A percentile compares a stretch with the other conserved stretches of the same genome.
phyloP scores from a whole-genome alignment of 1,140 invertebrate species.

The Lepidurus apus region DNA sequence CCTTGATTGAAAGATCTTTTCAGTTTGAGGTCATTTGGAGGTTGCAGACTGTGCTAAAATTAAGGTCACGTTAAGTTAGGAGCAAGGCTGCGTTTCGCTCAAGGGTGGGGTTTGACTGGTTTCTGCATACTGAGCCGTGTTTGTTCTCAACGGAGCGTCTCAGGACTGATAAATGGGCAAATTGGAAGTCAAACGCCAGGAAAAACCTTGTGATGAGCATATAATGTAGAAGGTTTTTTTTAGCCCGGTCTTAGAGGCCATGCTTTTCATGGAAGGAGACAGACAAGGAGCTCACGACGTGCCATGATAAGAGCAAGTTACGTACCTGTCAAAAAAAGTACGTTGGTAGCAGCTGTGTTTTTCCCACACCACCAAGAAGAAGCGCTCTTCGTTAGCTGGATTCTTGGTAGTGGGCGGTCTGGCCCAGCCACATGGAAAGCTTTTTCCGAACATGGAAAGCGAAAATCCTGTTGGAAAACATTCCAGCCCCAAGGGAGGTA shows the following conservation, averaged over 20 bases:
- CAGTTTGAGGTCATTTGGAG: no score
- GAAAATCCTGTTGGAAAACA: background rate
- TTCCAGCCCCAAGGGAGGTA: background rate
- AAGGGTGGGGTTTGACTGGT: background rate
- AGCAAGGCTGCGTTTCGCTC: background rate
- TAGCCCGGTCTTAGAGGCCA: background rate
- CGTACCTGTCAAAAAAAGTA: background rate
- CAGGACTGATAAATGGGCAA: background rate
- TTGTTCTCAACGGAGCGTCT: background rate
- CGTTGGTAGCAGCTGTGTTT: background rate
- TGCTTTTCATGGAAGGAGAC: constrained; percentile 1
- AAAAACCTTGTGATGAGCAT: background rate
- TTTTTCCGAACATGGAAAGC: background rate
- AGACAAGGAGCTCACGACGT: constrained; percentile 2
- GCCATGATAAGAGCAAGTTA: background rate
- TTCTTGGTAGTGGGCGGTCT: background rate
- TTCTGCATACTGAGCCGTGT: background rate
- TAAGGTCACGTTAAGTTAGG: background rate
- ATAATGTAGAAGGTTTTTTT: background rate
- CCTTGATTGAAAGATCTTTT: no score
- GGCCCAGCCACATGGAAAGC: background rate
- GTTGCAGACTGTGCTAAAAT: background rate
- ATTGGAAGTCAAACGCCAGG: constrained; percentile 14
- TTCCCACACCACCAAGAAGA: background rate
- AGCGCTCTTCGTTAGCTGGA: constrained; percentile 1